Base-by-base conservation (phyloP, 2,113 vertebrate genomes). In the Origma solitaria region DNA sequence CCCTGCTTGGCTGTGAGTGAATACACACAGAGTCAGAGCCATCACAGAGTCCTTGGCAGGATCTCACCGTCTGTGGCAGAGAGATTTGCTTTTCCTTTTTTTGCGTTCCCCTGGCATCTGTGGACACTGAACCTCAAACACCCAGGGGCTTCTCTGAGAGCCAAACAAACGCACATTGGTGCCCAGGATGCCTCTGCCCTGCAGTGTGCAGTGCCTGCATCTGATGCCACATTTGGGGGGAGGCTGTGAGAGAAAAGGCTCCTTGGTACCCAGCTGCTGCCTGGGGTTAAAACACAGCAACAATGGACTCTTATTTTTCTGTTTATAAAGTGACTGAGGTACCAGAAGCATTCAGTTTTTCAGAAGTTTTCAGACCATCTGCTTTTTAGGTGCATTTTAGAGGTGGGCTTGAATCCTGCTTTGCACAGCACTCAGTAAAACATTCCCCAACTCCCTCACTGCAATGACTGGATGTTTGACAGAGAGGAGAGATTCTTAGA, bases 361-460 rank as follows among this genome's bases (percentile, higher is more conserved):
- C 47, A 49, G 47, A 23, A 49, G 20, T 33, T 87, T 90, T 35
- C 57, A 85, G 37, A 37, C 37, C 21, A 56, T 23, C 62, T 72
- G 12, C 37, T 78, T 24, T 23, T 23, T 69, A 70, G 18, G 23
- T 33, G 17, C 3, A 31, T 54, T 58, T 23, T 38, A 11, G 40
- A 64, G 27, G 54, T 15, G 10, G 13, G 12, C 3, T 85, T 64
- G 27, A 12, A 30, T 18, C 7, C 27, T 82, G 23, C 33, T 92
- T 62, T 49, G 28, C 44, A 40, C 16, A 81, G 24, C 10, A 9
- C 23, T 24, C 40, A 19, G 54, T 44, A 49, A 86, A 86, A 89
- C 0, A 0, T 4, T 31, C 13, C 42, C 22, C 65, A 54, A 0
- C 2, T 19, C 30, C 12, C 10, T 60, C 51, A 5, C 9, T 61